Evolutionary conservation across 2,888 invertebrate genomes (phyloP), one percentile per base, ranked within the genome.

Genomic region (Dascillus cervinus): DNA sequence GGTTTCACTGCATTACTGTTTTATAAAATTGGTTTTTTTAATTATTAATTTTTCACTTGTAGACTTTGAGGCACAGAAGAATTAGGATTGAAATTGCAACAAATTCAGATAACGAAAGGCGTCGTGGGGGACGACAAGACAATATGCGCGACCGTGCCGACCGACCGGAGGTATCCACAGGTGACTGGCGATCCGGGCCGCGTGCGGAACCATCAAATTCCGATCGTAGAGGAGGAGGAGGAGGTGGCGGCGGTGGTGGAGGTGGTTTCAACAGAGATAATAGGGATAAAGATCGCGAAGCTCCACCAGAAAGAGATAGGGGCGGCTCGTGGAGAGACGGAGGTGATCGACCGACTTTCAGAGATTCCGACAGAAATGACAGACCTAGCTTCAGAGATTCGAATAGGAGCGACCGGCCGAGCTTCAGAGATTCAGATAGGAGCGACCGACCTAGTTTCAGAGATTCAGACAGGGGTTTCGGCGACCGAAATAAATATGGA

Each of bases 51-150:
- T n/a, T n/a, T n/a, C 32, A 17, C 37, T 60, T 56, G 12, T 52
- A 84, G 83, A 73, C 72, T 40, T 74, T 91, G 50, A 78, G 82
- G 58, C 79, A 77, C 29, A 71, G 88, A 45, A 72, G 83, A 34
- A 79, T 89, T 45, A 75, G 85, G 53, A 85, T 89, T 58, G 86
- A 87, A 53, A 72, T 89, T 6, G 79, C 86, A 3, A 80, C 79
- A 37, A 81, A 78, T 51, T 76, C 75, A 46, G 83, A 81, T 42
- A 79, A 80, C 47, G 77, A 81, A 21, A 60, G 70, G 20, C 73
- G 79, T 52, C 71, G 73, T 11, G 69, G 75, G 26, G 65, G 60
- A 4, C 62, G 72, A 47, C 68, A 69, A 44, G 57, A 52, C 45
- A 69, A 72, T 55, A 67, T 62, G 43, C 62, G 67, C 36, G 68